Evolutionary conservation across 1,140 invertebrate genomes (phyloP), one percentile per base, ranked within the genome.

Genomic region (Cydia amplana): DNA sequence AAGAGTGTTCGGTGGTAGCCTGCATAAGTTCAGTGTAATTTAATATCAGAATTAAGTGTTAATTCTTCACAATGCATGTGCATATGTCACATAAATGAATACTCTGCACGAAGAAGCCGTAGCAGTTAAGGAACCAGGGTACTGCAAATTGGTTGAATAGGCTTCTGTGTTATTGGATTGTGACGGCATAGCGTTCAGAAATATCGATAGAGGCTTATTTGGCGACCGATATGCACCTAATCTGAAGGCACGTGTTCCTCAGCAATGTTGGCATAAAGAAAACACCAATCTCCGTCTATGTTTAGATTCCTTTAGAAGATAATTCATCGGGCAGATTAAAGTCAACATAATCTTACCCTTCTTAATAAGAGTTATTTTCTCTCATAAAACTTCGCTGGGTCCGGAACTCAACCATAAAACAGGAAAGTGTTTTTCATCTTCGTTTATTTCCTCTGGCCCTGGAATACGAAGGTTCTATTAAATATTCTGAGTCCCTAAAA

Each of bases 111-210:
- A 70, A 43, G 82, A 83, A 83, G 73, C 82, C 82, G 20, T 77
- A 81, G 32, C 32, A 70, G 65, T 75, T 74, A 74, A 16, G 36
- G 64, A 78, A 79, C 77, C 77, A 77, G 70, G 77, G 76, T 74
- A 72, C 51, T 43, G 74, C 75, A 77, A 74, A 74, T 77, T 70
- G 74, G 51, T 74, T 74, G 78, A 73, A 76, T 76, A 63, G 65
- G 78, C 73, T 79, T 74, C 70, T 65, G 28, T 63, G 74, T 74
- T 74, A 79, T 77, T 79, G 73, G 75, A 79, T 79, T 75, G 75
- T 51, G 73, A 60, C 18, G 51, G 28, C 20, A 25, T 18, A 36
- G 16, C 20, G 5, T 74, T 32, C 23, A 70, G 65, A 70, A 12
- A 70, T 70, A 70, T 70, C 65, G n/a, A 70, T 40, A 36, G 28